phyloP scores from a whole-genome alignment of 2,797 vertebrate species.

The Notolabrus celidotus region DNA sequence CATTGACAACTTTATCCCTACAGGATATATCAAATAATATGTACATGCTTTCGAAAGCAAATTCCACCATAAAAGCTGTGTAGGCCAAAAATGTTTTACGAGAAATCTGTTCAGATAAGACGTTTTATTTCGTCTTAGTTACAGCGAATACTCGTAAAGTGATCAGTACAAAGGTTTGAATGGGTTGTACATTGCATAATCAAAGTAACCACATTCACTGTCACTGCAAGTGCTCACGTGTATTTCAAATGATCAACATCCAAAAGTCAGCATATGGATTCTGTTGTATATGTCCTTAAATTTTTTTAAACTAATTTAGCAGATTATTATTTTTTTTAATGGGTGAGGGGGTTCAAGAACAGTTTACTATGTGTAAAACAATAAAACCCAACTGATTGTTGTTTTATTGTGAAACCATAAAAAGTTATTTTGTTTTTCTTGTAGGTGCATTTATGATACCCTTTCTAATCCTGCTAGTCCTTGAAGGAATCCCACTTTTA shows the following conservation, averaged over 20 bases:
- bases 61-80: background rate
- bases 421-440: constrained; percentile 1
- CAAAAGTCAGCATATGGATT: background rate
- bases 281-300: background rate
- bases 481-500: constrained; percentile 92
- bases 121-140: background rate
- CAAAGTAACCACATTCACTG: background rate
- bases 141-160: constrained; percentile 6
- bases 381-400: background rate
- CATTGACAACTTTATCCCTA: background rate
- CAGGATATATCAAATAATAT: too few species aligned
- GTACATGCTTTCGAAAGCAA: background rate
- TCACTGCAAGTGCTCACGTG: constrained; percentile 1
- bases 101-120: constrained; percentile 19
- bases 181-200: background rate
- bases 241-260: constrained; percentile 26
- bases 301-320: too few species aligned
- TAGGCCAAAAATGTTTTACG: background rate
- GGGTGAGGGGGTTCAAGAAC: too few species aligned
- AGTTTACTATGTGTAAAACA: too few species aligned
- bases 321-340: too few species aligned
- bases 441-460: constrained; percentile 96
- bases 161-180: background rate
- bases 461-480: constrained; percentile 91
- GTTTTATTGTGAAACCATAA: background rate